Evolutionary conservation across 1,140 invertebrate genomes (phyloP).

Genomic region (Drosophila nebulosa): DNA sequence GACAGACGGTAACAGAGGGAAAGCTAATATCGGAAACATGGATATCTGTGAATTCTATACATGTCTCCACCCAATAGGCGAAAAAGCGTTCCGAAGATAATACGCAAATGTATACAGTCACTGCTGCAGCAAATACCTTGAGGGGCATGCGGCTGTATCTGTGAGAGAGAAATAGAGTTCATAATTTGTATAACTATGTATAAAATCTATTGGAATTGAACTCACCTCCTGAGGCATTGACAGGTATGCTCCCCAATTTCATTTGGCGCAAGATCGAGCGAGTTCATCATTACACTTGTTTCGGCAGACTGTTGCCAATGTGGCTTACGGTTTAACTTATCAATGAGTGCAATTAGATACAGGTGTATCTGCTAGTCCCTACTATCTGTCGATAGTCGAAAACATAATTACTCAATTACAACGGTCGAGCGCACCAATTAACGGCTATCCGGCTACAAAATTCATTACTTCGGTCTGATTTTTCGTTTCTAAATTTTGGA

Average conservation of each 20-base stretch:
- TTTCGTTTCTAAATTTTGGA: too few species aligned
- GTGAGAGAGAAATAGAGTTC: background rate
- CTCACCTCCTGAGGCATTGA: conserved; percentile 29
- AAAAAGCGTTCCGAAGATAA: conserved; percentile 68
- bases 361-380: background rate
- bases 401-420: conserved; percentile 7
- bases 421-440: background rate
- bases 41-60: conserved; percentile 67
- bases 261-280: background rate
- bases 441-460: background rate
- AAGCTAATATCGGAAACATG: conserved; percentile 68
- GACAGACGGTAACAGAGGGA: conserved; percentile 66
- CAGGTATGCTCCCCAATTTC: background rate
- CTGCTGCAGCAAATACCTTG: conserved; percentile 2
- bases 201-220: background rate
- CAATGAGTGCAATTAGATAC: background rate
- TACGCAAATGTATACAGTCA: conserved; percentile 49
- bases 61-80: conserved; percentile 66
- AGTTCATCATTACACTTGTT: background rate
- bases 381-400: background rate
- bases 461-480: too few species aligned
- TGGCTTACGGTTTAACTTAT: background rate
- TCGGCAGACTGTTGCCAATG: background rate
- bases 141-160: conserved; percentile 32
- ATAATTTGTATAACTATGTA: background rate